phyloP scores from a whole-genome alignment of 2,797 vertebrate genomes.

The Heliangelus exortis region DNA sequence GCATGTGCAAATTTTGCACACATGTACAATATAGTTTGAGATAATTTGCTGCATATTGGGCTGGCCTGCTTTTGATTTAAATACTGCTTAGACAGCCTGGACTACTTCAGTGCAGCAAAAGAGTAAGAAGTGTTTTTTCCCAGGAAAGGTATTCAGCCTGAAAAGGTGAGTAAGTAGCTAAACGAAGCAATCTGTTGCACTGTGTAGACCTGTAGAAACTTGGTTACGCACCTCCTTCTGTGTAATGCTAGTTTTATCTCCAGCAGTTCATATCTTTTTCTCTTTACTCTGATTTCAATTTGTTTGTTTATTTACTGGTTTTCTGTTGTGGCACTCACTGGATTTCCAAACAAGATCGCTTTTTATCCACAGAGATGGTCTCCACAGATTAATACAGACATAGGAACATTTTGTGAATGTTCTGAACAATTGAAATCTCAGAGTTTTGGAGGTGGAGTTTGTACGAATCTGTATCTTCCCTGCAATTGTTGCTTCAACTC shows the following conservation, averaged over 20 bases:
- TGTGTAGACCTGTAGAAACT: not conserved
- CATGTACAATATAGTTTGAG: not conserved
- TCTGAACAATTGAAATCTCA: not conserved
- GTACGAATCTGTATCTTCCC: not conserved
- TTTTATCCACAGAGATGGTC: not conserved
- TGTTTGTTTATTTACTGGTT: not conserved
- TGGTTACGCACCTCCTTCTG: not conserved
- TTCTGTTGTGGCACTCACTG: not conserved
- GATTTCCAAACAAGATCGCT: conserved; percentile 32
- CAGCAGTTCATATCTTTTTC: not conserved
- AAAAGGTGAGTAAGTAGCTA: not conserved
- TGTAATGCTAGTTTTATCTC: not conserved
- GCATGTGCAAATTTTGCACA: not conserved
- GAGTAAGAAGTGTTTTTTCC: not conserved
- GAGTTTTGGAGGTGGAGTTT: not conserved
- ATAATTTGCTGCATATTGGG: not conserved
- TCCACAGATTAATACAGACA: not conserved
- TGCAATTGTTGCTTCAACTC: not conserved
- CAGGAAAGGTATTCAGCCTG: not conserved
- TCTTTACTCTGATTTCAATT: not conserved
- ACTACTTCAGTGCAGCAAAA: not conserved
- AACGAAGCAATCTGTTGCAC: not conserved
- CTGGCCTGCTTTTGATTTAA: not conserved
- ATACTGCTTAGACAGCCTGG: not conserved
- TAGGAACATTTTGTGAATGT: not conserved